phyloP scores from a whole-genome alignment of 2,113 vertebrate species.

The Nothoprocta perdicaria region DNA sequence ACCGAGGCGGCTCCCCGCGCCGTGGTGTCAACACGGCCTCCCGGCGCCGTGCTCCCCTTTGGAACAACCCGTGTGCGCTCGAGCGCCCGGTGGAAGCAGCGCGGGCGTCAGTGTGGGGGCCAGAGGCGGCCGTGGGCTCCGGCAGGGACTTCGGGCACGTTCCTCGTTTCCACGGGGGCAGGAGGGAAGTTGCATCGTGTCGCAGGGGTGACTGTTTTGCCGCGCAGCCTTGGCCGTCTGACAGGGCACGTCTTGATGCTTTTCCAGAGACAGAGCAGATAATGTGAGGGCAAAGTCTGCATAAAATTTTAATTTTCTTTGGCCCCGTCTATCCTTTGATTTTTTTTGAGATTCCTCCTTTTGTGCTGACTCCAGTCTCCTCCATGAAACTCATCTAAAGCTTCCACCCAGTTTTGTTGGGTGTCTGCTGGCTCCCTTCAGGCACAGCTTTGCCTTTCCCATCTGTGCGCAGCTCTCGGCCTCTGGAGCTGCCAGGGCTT shows the following conservation, averaged over 20 bases:
- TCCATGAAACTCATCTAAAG: neutral
- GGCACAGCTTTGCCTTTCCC: neutral
- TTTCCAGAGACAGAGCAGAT: neutral
- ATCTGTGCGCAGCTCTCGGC: neutral
- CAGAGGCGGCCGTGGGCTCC: neutral
- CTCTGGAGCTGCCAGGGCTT: neutral
- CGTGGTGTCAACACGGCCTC: neutral
- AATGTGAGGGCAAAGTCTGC: neutral
- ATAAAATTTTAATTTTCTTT: neutral
- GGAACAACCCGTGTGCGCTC: neutral
- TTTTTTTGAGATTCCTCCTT: neutral
- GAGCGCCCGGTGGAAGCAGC: neutral
- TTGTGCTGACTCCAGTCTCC: neutral
- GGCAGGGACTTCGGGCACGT: neutral
- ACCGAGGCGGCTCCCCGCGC: neutral
- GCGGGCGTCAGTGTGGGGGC: neutral
- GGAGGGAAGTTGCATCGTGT: neutral
- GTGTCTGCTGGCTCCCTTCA: neutral
- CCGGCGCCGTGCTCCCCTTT: neutral
- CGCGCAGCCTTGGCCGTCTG: neutral
- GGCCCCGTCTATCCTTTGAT: neutral
- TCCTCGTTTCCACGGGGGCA: neutral
- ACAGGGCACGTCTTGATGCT: neutral
- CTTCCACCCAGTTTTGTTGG: accelerated
- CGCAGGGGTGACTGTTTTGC: neutral